Conservation (phyloP, 2,888 invertebrate species). For the Eurytoma californica region DNA sequence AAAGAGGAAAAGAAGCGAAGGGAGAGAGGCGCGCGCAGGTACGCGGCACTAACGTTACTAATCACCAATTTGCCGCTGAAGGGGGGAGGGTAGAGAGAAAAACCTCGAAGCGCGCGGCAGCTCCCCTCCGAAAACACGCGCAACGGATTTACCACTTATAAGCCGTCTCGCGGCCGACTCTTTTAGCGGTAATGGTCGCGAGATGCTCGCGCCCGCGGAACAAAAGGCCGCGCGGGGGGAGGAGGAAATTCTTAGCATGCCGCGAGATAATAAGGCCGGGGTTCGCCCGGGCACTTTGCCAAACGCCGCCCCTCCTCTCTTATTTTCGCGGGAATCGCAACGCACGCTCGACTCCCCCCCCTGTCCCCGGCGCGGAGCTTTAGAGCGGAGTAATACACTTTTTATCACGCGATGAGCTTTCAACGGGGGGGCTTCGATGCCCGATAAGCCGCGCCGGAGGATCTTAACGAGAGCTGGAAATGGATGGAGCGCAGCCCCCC, state of each 20-base stretch:
- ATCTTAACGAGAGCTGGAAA: conserved; percentile 25
- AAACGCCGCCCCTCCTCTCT: background rate
- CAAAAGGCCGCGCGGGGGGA: conserved; percentile 1
- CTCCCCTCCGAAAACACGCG: conserved; percentile 1
- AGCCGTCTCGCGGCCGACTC: conserved; percentile 1
- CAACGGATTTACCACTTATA: conserved; percentile 35
- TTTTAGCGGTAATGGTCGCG: conserved; percentile 2
- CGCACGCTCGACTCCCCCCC: background rate
- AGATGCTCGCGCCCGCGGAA: conserved; percentile 2
- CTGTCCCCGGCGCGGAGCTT: background rate
- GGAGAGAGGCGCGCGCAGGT: background rate
- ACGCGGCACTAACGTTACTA: conserved; percentile 32
- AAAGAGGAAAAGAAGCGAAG: conserved; percentile 17
- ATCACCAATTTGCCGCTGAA: conserved; percentile 27
- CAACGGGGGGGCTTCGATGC: background rate
- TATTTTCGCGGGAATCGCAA: conserved; percentile 3
- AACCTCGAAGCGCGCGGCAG: background rate
- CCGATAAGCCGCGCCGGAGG: conserved; percentile 6
- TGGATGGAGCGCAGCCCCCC: background rate
- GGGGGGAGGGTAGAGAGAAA: background rate
- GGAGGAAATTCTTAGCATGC: conserved; percentile 52
- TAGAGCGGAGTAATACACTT: conserved; percentile 22
- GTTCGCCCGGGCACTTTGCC: conserved; percentile 27
- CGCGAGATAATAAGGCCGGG: conserved; percentile 39
- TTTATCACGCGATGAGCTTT: conserved; percentile 36